Percentiles rank a stretch among this genome's conserved stretches.
These are phyloP conservation scores for Dinothrombium tinctorium DNA, from an alignment of 1,140 invertebrate genomes.

Conservation along the genomic window DNA sequence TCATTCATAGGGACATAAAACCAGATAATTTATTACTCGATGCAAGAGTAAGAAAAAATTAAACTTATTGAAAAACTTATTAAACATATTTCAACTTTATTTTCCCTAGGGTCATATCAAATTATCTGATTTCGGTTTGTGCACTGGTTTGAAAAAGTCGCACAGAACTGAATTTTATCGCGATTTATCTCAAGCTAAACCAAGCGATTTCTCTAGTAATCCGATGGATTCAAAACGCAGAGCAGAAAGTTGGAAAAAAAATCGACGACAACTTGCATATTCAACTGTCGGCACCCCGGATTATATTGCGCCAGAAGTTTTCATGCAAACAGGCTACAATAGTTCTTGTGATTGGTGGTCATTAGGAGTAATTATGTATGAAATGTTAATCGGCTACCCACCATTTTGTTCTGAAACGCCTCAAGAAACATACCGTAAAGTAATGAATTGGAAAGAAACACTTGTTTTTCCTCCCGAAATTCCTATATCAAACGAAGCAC, in stretches of 20 bases:
- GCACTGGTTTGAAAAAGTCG: constrained; percentile 95
- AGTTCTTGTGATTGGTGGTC: constrained; percentile 93
- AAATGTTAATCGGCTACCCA: constrained; percentile 99
- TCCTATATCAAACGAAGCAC: constrained; percentile 68
- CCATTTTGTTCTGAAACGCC: constrained; percentile 98
- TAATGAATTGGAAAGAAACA: constrained; percentile 98
- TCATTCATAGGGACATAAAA: constrained; percentile 99
- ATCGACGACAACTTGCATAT: constrained; percentile 57
- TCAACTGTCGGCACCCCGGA: constrained; percentile 97
- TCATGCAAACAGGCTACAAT: constrained; percentile 82
- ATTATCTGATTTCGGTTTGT: constrained; percentile 93
- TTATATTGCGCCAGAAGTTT: constrained; percentile 95
- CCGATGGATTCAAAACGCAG: constrained; percentile 86
- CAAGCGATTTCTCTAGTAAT: constrained; percentile 55
- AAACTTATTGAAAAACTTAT: constrained; percentile 1
- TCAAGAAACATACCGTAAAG: constrained; percentile 96
- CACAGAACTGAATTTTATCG: constrained; percentile 98
- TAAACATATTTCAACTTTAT: background rate
- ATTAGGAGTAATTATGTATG: constrained; percentile 98
- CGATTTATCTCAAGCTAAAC: constrained; percentile 85
- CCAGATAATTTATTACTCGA: constrained; percentile 95
- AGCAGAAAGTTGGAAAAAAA: constrained; percentile 95
- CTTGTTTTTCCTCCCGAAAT: constrained; percentile 94
- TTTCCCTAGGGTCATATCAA: constrained; percentile 70
- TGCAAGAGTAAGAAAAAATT: constrained; percentile 33